Evolutionary conservation across 2,888 invertebrate species (phyloP).

Genomic region (Mythimna loreyi): DNA sequence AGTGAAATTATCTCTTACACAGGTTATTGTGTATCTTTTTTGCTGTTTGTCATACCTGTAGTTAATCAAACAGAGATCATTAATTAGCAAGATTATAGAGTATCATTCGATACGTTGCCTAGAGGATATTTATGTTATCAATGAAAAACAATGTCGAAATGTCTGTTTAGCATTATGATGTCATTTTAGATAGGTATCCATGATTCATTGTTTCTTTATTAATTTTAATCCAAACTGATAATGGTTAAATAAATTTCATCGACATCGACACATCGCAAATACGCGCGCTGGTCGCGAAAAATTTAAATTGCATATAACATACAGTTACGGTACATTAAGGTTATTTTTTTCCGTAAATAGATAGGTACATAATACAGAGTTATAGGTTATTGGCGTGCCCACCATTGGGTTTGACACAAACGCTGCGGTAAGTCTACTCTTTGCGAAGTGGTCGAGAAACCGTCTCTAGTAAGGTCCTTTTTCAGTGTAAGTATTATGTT

Average conservation of each 20-base stretch:
- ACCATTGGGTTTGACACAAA: too few species aligned
- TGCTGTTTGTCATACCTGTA: not conserved
- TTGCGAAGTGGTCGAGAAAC: too few species aligned
- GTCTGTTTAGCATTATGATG: conserved; percentile 6
- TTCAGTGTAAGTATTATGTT: too few species aligned
- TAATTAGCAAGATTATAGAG: conserved; percentile 6
- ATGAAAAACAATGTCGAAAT: conserved; percentile 14
- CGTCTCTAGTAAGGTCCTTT: too few species aligned
- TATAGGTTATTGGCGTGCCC: too few species aligned
- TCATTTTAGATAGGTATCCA: not conserved
- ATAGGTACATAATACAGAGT: too few species aligned
- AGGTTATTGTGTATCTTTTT: not conserved
- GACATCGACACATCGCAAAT: not conserved
- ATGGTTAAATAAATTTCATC: not conserved
- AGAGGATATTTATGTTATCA: conserved; percentile 5
- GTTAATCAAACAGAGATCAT: not conserved
- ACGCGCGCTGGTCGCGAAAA: not conserved
- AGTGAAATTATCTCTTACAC: too few species aligned
- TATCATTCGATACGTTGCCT: not conserved
- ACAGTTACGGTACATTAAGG: too few species aligned
- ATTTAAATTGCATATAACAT: too few species aligned
- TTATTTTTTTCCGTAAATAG: not conserved
- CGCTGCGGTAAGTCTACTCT: too few species aligned
- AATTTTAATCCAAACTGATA: not conserved
- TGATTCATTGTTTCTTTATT: not conserved